These are phyloP conservation scores for Plumapathes pennacea DNA, from an alignment of 92 coral and sea anemone species.

Conservation along the genomic window DNA sequence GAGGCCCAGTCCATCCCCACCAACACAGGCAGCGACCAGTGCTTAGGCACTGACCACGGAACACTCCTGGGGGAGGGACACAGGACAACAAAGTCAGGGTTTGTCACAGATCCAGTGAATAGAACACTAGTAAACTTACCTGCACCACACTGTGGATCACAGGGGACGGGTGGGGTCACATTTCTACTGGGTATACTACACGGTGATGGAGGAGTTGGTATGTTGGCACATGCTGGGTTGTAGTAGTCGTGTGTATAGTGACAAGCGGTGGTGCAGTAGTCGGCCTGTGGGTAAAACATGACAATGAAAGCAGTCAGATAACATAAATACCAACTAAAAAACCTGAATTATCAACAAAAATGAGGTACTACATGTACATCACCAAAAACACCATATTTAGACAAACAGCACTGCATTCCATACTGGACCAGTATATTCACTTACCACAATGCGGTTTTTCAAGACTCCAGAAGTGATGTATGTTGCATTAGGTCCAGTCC, in stretches of 20 bases:
- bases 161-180: slow-evolving; percentile 50
- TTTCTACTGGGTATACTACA: slow-evolving; percentile 61
- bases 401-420: neutral
- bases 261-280: slow-evolving; percentile 12
- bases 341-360: neutral
- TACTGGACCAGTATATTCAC: too few relatives aligned
- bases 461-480: slow-evolving; percentile 56
- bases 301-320: neutral
- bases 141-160: slow-evolving; percentile 73
- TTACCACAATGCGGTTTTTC: slow-evolving; percentile 80
- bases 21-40: slow-evolving; percentile 85
- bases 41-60: slow-evolving; percentile 50
- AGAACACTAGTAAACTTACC: slow-evolving; percentile 28
- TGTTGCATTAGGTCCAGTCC: slow-evolving; percentile 85
- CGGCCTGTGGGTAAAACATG: slow-evolving; percentile 12
- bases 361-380: neutral
- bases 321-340: neutral
- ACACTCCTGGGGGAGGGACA: neutral
- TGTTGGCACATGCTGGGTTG: slow-evolving; percentile 64
- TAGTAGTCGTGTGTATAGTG: slow-evolving; percentile 38
- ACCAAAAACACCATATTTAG: too few relatives aligned
- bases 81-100: neutral
- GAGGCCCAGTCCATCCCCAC: slow-evolving; percentile 95
- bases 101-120: neutral
- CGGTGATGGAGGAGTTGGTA: slow-evolving; percentile 45